Conservation (phyloP, 2,888 invertebrate species). For the Liodrosophila aerea region DNA sequence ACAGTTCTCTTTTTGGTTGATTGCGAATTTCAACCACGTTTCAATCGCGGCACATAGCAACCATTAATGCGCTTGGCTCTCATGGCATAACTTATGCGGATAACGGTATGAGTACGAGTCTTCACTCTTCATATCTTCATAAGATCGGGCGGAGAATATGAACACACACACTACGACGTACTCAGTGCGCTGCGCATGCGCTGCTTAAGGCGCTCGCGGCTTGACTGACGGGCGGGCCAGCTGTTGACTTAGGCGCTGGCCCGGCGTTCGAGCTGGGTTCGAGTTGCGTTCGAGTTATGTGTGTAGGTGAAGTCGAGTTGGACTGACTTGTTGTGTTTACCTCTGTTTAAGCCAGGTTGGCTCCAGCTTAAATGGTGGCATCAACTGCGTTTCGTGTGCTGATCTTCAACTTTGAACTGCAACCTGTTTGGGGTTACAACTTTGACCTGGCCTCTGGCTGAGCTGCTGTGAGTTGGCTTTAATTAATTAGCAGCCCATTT, state of each 20-base stretch:
- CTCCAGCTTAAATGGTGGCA: neutral
- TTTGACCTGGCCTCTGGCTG: conserved; percentile 25
- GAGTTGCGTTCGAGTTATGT: neutral
- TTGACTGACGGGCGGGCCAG: conserved; percentile 41
- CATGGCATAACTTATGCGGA: conserved; percentile 34
- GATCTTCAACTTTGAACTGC: conserved; percentile 2
- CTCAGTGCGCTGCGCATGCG: conserved; percentile 56
- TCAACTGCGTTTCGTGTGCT: neutral
- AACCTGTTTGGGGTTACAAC: conserved; percentile 18
- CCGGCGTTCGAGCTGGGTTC: conserved; percentile 21
- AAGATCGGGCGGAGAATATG: neutral
- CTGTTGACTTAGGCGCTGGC: conserved; percentile 7
- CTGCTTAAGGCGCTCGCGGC: conserved; percentile 46
- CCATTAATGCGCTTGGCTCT: conserved; percentile 35
- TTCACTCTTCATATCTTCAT: too few species aligned
- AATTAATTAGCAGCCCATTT: conserved; percentile 68
- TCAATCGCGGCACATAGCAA: conserved; percentile 57
- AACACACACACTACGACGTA: conserved; percentile 2
- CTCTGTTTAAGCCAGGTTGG: too few species aligned
- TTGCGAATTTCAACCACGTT: conserved; percentile 67
- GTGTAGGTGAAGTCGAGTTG: too few species aligned
- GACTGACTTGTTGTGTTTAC: too few species aligned
- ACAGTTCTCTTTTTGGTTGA: conserved; percentile 34
- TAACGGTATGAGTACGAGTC: neutral
- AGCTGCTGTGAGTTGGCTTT: too few species aligned